Conservation (phyloP, 2,797 vertebrate genomes). For the Propithecus deckenii region DNA sequence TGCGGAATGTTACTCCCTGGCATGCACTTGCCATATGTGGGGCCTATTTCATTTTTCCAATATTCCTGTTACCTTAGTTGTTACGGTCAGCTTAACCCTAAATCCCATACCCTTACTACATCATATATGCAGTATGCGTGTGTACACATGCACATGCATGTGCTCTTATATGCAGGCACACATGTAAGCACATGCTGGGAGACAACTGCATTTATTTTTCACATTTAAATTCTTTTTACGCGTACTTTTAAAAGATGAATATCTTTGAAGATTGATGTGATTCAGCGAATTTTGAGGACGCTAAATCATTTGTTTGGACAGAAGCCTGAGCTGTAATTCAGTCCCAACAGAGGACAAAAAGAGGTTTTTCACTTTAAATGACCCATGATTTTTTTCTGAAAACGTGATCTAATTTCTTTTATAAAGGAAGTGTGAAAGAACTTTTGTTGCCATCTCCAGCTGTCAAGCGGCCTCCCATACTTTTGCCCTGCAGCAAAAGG, state of each 20-base stretch:
- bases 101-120: neutral
- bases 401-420: conserved; percentile 43
- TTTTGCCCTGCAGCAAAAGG: conserved; percentile 68
- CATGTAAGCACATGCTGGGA: neutral
- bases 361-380: conserved; percentile 4
- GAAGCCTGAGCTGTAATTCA: conserved; percentile 22
- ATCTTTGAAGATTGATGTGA: neutral
- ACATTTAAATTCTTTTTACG: neutral
- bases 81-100: neutral
- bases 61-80: neutral
- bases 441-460: conserved; percentile 47
- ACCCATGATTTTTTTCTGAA: neutral
- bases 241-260: conserved; percentile 23
- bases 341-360: neutral
- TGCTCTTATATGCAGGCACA: neutral
- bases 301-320: neutral
- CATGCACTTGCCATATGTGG: neutral
- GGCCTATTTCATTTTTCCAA: neutral
- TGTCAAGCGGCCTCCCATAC: conserved; percentile 34
- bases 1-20: neutral
- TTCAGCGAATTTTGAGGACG: conserved; percentile 9
- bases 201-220: neutral
- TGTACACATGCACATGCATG: neutral
- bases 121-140: neutral
- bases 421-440: conserved; percentile 41